Evolutionary conservation across 2,113 vertebrate genomes (phyloP).

Genomic region (Neodon shergylaensis): DNA sequence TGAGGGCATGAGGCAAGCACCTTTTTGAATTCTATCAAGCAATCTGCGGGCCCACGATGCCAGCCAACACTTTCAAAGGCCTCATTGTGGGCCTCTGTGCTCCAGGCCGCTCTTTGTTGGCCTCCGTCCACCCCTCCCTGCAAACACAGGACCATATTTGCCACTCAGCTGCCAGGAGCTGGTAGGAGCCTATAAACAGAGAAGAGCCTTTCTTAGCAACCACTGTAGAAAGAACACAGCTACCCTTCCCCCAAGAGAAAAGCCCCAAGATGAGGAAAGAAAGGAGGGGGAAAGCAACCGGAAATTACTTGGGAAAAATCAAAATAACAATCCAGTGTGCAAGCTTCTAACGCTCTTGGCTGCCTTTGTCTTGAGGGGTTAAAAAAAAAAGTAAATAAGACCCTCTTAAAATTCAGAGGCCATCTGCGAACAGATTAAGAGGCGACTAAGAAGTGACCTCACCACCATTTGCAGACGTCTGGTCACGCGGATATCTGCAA

Average conservation of each 20-base stretch:
- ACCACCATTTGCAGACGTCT: conserved; percentile 61
- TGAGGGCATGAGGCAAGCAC: conserved; percentile 42
- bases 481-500: conserved; percentile 75
- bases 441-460: conserved; percentile 67
- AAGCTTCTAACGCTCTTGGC: conserved; percentile 38
- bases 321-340: neutral
- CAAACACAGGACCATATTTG: conserved; percentile 83
- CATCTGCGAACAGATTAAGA: conserved; percentile 48
- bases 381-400: neutral
- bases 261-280: conserved; percentile 38
- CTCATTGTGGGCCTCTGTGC: conserved; percentile 73
- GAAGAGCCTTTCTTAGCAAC: conserved; percentile 83
- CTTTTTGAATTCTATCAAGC: conserved; percentile 54
- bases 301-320: conserved; percentile 7
- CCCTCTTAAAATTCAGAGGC: conserved; percentile 42
- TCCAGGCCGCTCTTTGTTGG: conserved; percentile 81
- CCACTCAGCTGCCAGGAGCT: conserved; percentile 85
- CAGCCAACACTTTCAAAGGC: conserved; percentile 60
- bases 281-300: neutral
- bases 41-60: neutral
- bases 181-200: conserved; percentile 83
- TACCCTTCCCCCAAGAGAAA: neutral
- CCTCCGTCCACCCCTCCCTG: conserved; percentile 74
- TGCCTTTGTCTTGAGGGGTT: neutral
- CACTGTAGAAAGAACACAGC: conserved; percentile 72